Conservation (phyloP, 2,797 vertebrate genomes). For the Typhlichthys eigenmanni region DNA sequence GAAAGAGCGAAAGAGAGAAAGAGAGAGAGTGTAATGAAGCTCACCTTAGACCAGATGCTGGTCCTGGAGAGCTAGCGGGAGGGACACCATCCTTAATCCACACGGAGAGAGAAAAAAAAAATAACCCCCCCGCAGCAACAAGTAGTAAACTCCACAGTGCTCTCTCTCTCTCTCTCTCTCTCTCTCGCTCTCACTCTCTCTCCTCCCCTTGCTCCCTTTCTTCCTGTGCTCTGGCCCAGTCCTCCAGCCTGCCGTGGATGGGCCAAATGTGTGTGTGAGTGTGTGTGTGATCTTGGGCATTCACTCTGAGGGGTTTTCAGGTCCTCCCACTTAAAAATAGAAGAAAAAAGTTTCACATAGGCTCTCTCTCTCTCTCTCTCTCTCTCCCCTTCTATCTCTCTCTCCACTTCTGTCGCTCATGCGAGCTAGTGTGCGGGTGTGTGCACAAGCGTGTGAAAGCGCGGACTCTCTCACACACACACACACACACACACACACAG, state of each 20-base stretch:
- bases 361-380: conserved; percentile 49
- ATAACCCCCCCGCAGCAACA: conserved; percentile 58
- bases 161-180: too few relatives aligned
- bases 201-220: background rate
- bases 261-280: conserved; percentile 3
- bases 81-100: conserved; percentile 66
- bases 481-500: conserved; percentile 16
- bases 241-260: background rate
- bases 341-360: conserved; percentile 22
- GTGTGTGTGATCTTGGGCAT: conserved; percentile 62
- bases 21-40: conserved; percentile 26
- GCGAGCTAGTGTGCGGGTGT: conserved; percentile 3
- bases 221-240: background rate
- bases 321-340: conserved; percentile 60
- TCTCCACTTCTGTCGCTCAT: conserved; percentile 31
- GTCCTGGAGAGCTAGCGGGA: conserved; percentile 52
- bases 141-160: conserved; percentile 68
- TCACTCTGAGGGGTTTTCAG: conserved; percentile 64
- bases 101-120: conserved; percentile 52
- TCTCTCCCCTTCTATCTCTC: conserved; percentile 38
- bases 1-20: background rate
- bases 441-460: conserved; percentile 7
- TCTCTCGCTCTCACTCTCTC: background rate
- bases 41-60: conserved; percentile 78
- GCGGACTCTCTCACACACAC: conserved; percentile 11